Percentiles rank a stretch among this genome's conserved stretches.
Evolutionary conservation across 2,888 invertebrate species (phyloP).

Genomic region (Eilema sororculum): DNA sequence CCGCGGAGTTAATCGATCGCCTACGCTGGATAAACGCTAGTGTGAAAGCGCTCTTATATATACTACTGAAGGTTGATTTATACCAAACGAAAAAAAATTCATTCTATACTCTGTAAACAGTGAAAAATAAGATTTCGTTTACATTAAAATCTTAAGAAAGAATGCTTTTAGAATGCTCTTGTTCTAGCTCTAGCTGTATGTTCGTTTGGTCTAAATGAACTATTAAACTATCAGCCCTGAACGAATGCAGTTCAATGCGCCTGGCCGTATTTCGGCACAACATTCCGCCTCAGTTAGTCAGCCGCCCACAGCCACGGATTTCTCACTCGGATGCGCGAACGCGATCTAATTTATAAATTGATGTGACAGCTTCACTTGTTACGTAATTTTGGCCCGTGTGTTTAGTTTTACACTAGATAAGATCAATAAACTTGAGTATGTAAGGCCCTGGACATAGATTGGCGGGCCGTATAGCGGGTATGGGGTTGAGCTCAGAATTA

Average conservation of each 20-base stretch:
- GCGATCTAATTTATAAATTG: slow-evolving; percentile 44
- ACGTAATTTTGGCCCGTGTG: slow-evolving; percentile 30
- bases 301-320: slow-evolving; percentile 48
- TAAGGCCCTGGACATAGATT: background rate
- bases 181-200: too few species aligned
- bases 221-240: slow-evolving; percentile 33
- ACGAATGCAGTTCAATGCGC: slow-evolving; percentile 60
- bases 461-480: background rate
- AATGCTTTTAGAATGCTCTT: too few species aligned
- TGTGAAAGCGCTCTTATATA: too few species aligned
- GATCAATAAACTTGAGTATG: slow-evolving; percentile 21
- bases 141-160: too few species aligned
- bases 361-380: slow-evolving; percentile 50
- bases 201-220: too few species aligned
- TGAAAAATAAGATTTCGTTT: too few species aligned
- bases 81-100: too few species aligned
- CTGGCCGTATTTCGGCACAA: slow-evolving; percentile 46
- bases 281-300: slow-evolving; percentile 57
- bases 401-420: slow-evolving; percentile 35
- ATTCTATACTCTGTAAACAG: too few species aligned
- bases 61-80: too few species aligned
- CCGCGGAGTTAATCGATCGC: too few species aligned
- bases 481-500: background rate
- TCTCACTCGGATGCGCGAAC: slow-evolving; percentile 49
- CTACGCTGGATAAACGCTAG: too few species aligned